Evolutionary conservation across 2,888 invertebrate species (phyloP).

Genomic region (Lobophora halterata): DNA sequence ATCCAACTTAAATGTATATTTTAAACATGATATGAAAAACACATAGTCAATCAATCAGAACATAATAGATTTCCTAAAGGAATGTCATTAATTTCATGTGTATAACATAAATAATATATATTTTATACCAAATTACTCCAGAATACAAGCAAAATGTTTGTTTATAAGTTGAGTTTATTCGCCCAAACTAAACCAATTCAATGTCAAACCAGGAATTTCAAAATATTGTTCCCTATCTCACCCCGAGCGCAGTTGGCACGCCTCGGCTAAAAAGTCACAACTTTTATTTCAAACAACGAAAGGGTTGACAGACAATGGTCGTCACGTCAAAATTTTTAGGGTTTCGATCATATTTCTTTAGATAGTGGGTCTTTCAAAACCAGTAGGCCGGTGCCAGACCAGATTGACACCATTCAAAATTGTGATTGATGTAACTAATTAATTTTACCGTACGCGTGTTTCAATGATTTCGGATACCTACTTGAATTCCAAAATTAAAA

Average conservation of each 20-base stretch:
- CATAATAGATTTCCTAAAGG: not conserved
- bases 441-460: conserved; percentile 69
- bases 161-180: no score
- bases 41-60: not conserved
- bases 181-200: no score
- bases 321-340: conserved; percentile 61
- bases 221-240: conserved; percentile 67
- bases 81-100: conserved; percentile 3
- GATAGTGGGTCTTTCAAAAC: conserved; percentile 55
- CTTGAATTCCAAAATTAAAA: conserved; percentile 65
- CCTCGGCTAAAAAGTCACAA: conserved; percentile 55
- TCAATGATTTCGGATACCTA: conserved; percentile 54
- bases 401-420: conserved; percentile 62
- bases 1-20: no score
- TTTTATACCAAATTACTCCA: conserved; percentile 4
- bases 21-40: no score
- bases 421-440: conserved; percentile 79
- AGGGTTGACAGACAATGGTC: conserved; percentile 69
- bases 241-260: conserved; percentile 51
- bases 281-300: conserved; percentile 37
- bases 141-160: no score
- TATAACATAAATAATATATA: conserved; percentile 11
- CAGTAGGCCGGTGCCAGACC: conserved; percentile 60
- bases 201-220: conserved; percentile 51
- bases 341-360: conserved; percentile 44